Base-by-base conservation (phyloP, 1,140 invertebrate genomes). In the Pemphigus obesinymphae region DNA sequence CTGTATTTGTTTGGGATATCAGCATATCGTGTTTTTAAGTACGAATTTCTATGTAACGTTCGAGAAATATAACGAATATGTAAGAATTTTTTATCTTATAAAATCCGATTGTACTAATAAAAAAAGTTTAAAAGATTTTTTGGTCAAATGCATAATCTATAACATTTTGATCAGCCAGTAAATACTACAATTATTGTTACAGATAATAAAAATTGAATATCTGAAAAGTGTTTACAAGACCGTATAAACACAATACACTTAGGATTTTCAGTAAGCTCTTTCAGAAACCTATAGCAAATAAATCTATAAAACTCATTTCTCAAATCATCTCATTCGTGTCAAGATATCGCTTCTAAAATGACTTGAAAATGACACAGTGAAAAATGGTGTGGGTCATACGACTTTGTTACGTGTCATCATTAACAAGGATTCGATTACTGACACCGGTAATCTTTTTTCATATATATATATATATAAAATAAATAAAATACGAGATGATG, bases 341-440 rank as follows among this genome's bases (percentile, higher is more conserved):
- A 70, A 45, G 26, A 53, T 75, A 75, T 75, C 72, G 29, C 26
- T n/a, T 15, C 6, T 11, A 75, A n/a, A 75, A 53, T 73, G 70
- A 73, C 70, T 73, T 13, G 72, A 53, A 75, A 75, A 75, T 75
- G 72, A 53, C 48, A 75, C 72, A 34, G 72, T 75, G 53, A 75
- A 75, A 75, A 75, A 75, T 53, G 43, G 29, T 53, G 29, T 1
- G 29, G 20, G 31, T 75, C 29, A 11, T 31, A 75, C 72, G 29
- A 70, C n/a, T 70, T 75, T 37, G 50, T 75, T 50, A 53, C 72
- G n/a, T n/a, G n/a, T 53, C 48, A 55, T 55, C 72, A 75, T 75
- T 75, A 55, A 53, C 29, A 50, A 75, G 72, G 72, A 70, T 70
- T 70, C 37, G 23, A 70, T 70, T 45, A 70, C 68, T 70, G 68